A percentile compares a stretch with the other conserved stretches of the same genome.
Conservation (phyloP, 1,140 invertebrate genomes). For the Rhynchophorus ferrugineus region DNA sequence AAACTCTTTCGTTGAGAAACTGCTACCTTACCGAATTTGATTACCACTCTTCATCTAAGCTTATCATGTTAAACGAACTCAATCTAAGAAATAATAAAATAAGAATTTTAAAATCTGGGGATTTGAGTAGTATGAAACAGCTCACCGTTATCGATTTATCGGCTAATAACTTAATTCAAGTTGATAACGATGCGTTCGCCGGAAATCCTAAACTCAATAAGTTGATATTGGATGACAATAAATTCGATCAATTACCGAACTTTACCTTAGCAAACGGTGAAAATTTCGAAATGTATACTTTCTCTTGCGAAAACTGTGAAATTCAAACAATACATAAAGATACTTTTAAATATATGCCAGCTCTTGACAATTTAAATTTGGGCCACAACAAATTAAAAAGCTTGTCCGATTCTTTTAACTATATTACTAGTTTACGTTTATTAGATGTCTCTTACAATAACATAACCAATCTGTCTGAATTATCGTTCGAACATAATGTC, state of each 20-base stretch:
- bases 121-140: conserved; percentile 27
- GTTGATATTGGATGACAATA: conserved; percentile 32
- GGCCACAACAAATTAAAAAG: conserved; percentile 27
- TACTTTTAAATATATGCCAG: conserved; percentile 29
- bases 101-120: conserved; percentile 10
- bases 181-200: conserved; percentile 30
- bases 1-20: conserved; percentile 31
- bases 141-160: conserved; percentile 33
- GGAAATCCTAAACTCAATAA: conserved; percentile 28
- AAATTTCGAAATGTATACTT: conserved; percentile 27
- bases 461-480: conserved; percentile 39
- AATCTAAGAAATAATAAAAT: conserved; percentile 36
- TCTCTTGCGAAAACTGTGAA: conserved; percentile 35
- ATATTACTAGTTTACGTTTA: conserved; percentile 25
- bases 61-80: conserved; percentile 27
- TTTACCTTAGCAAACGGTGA: conserved; percentile 24
- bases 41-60: conserved; percentile 19
- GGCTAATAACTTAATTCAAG: conserved; percentile 29
- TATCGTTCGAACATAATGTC: conserved; percentile 54
- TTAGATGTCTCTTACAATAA: conserved; percentile 32
- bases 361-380: conserved; percentile 24
- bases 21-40: conserved; percentile 31
- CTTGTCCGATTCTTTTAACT: conserved; percentile 24
- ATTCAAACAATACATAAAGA: conserved; percentile 17
- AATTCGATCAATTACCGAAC: conserved; percentile 31